A percentile compares a stretch with the other conserved stretches of the same genome.
phyloP scores from a whole-genome alignment of 2,113 vertebrate genomes.

The Peromyscus maniculatus region DNA sequence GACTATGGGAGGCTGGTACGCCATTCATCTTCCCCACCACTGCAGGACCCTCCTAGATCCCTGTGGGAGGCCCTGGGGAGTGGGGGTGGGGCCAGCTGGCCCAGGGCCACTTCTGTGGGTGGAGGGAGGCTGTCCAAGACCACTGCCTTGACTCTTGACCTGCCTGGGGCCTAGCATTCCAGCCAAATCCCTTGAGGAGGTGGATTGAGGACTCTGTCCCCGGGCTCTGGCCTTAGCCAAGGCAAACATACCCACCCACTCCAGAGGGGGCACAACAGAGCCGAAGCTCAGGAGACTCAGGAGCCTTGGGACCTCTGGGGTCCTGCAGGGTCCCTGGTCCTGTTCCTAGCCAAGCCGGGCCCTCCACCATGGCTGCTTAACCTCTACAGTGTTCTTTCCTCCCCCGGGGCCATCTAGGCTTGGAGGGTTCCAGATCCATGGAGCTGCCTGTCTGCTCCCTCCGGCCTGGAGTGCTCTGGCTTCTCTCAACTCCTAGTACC shows the following conservation, averaged over 20 bases:
- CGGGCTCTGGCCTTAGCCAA: neutral
- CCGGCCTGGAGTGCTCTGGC: neutral
- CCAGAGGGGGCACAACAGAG: neutral
- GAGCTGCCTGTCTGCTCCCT: neutral
- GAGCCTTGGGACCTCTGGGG: accelerated
- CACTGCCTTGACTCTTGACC: neutral
- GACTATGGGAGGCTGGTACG: neutral
- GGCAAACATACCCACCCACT: slow-evolving; percentile 62
- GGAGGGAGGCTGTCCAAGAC: slow-evolving; percentile 72
- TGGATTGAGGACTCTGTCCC: neutral
- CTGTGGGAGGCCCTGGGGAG: neutral
- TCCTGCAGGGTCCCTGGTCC: neutral
- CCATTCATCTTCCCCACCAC: accelerated
- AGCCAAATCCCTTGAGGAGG: slow-evolving; percentile 51
- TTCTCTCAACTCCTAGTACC: neutral
- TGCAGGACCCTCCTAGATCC: neutral
- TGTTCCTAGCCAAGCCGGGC: neutral
- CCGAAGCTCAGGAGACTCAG: neutral
- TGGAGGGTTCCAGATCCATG: accelerated
- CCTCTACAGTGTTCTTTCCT: neutral
- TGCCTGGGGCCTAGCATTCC: accelerated
- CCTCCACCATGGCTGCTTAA: neutral
- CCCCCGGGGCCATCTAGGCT: accelerated
- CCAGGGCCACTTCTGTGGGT: slow-evolving; percentile 36
- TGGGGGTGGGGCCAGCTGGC: neutral